These are phyloP conservation scores for Pachypanchax playfairii DNA, from an alignment of 2,113 vertebrate genomes.

Conservation along the genomic window DNA sequence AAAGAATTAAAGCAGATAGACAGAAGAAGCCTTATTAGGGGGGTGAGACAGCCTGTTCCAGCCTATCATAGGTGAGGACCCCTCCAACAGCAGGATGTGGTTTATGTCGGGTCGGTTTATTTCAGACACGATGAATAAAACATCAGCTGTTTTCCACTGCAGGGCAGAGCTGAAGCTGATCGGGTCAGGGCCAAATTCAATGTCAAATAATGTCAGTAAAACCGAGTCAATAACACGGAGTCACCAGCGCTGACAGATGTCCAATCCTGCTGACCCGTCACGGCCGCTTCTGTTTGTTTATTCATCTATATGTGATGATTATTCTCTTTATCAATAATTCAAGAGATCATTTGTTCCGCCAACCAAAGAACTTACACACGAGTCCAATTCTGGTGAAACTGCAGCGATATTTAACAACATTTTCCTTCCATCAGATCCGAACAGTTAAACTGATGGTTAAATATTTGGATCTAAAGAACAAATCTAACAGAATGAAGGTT, in stretches of 20 bases:
- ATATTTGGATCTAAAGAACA: too few relatives aligned
- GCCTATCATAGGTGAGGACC: slow-evolving; percentile 33
- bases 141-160: slow-evolving; percentile 36
- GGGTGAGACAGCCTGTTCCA: slow-evolving; percentile 19
- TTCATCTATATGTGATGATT: neutral
- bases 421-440: too few relatives aligned
- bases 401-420: too few relatives aligned
- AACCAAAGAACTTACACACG: neutral
- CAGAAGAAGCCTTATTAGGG: slow-evolving; percentile 46
- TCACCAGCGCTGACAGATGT: slow-evolving; percentile 4
- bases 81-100: slow-evolving; percentile 36
- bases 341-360: neutral
- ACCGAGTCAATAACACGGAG: slow-evolving; percentile 16
- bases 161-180: slow-evolving; percentile 24
- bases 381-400: too few relatives aligned
- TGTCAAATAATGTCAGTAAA: slow-evolving; percentile 43
- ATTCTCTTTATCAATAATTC: neutral
- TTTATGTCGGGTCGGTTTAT: slow-evolving; percentile 39
- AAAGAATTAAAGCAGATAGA: slow-evolving; percentile 51
- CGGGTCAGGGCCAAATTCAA: slow-evolving; percentile 13
- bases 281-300: neutral
- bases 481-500: too few relatives aligned
- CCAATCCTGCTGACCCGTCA: neutral
- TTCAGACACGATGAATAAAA: slow-evolving; percentile 62
- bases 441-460: too few relatives aligned